Conservation (phyloP, 2,113 vertebrate species). For the Pachyramphus minor region DNA sequence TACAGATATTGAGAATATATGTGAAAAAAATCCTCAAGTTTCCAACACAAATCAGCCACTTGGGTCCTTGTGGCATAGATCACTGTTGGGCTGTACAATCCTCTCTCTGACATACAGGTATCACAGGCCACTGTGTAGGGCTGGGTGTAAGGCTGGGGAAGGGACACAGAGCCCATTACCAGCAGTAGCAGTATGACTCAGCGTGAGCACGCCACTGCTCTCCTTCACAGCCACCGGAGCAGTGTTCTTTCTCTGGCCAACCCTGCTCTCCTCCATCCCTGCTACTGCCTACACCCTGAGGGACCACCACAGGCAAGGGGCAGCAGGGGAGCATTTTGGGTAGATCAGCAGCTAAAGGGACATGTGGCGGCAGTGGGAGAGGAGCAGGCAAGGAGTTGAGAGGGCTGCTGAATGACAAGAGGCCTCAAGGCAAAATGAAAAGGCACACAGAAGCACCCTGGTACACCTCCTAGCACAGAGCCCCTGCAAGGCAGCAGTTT, state of each 20-base stretch:
- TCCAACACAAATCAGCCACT: not conserved
- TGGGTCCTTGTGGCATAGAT: not conserved
- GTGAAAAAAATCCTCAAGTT: not conserved
- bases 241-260: not conserved
- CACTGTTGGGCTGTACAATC: not conserved
- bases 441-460: not conserved
- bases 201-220: not conserved
- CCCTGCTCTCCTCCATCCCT: not conserved
- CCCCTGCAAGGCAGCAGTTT: not conserved
- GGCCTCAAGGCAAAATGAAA: not conserved
- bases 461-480: not conserved
- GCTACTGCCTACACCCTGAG: fast-evolving
- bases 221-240: not conserved
- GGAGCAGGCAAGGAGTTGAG: not conserved
- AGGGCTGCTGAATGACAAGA: not conserved
- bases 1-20: not conserved
- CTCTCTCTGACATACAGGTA: not conserved
- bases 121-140: not conserved
- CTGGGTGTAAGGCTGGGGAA: not conserved
- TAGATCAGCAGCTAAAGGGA: not conserved
- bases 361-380: not conserved
- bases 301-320: not conserved
- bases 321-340: fast-evolving
- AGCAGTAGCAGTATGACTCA: not conserved
- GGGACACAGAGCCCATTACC: not conserved